Conservation (phyloP, 2,113 vertebrate genomes). For the Hyaena hyaena region DNA sequence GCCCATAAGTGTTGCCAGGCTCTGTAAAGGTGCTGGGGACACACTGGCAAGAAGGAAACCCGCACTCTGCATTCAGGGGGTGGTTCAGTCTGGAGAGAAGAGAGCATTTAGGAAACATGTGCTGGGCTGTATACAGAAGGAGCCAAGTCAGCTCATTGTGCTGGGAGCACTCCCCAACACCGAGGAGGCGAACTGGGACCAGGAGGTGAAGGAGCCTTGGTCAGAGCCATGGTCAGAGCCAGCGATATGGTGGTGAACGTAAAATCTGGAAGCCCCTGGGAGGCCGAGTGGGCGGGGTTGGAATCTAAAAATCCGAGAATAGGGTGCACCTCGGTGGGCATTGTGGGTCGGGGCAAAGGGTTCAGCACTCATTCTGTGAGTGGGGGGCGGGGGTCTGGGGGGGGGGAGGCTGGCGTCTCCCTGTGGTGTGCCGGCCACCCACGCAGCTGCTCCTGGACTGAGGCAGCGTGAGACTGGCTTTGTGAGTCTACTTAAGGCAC, state of each 20-base stretch:
- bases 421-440: background rate
- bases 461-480: fast-evolving
- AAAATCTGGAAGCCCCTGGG: background rate
- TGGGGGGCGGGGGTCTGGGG: background rate
- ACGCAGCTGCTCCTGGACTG: fast-evolving
- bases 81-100: background rate
- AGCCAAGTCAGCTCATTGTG: fast-evolving
- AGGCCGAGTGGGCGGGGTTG: fast-evolving
- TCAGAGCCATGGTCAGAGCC: background rate
- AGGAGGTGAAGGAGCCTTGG: background rate
- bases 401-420: background rate
- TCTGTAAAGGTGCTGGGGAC: background rate
- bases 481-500: fast-evolving
- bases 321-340: fast-evolving
- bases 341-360: background rate
- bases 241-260: fast-evolving
- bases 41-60: background rate
- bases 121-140: background rate
- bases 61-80: fast-evolving
- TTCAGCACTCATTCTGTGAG: background rate
- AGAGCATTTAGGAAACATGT: background rate
- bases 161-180: no score
- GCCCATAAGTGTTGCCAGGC: fast-evolving
- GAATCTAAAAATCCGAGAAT: background rate
- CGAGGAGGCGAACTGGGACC: background rate